A percentile compares a stretch with the other conserved stretches of the same genome.
These are phyloP conservation scores for Acleris holmiana DNA, from an alignment of 2,888 invertebrate species.

Conservation along the genomic window DNA sequence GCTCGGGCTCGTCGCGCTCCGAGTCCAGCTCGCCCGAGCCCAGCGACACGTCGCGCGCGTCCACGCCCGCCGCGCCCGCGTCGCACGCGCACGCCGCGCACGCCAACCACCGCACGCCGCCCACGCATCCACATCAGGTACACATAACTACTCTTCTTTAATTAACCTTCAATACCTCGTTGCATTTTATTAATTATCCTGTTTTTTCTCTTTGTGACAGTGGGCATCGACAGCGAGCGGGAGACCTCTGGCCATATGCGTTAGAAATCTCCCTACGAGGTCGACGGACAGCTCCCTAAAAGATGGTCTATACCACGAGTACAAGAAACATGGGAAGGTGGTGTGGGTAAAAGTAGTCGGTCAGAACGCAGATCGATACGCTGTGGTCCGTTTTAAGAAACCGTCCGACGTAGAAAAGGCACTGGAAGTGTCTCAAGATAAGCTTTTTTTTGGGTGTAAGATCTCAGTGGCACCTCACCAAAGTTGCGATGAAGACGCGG, in stretches of 20 bases:
- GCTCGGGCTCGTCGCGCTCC: slow-evolving; percentile 80
- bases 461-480: slow-evolving; percentile 97
- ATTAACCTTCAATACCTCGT: not conserved
- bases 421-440: slow-evolving; percentile 97
- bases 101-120: slow-evolving; percentile 62
- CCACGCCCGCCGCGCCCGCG: slow-evolving; percentile 81
- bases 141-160: not conserved
- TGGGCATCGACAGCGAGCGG: slow-evolving; percentile 87
- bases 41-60: slow-evolving; percentile 84
- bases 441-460: slow-evolving; percentile 98
- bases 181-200: slow-evolving; percentile 22
- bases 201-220: slow-evolving; percentile 55
- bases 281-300: slow-evolving; percentile 97
- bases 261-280: slow-evolving; percentile 94
- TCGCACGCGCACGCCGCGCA: slow-evolving; percentile 57
- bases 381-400: slow-evolving; percentile 96
- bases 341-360: slow-evolving; percentile 97
- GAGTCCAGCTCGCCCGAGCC: slow-evolving; percentile 85
- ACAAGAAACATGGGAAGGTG: slow-evolving; percentile 99
- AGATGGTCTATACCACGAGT: slow-evolving; percentile 99
- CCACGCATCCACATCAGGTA: slow-evolving; percentile 62
- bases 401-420: slow-evolving; percentile 98
- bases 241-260: slow-evolving; percentile 94
- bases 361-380: slow-evolving; percentile 95
- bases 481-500: slow-evolving; percentile 94